Evolutionary conservation across 2,888 invertebrate genomes (phyloP).

Genomic region (Aleiodes leptofemur): DNA sequence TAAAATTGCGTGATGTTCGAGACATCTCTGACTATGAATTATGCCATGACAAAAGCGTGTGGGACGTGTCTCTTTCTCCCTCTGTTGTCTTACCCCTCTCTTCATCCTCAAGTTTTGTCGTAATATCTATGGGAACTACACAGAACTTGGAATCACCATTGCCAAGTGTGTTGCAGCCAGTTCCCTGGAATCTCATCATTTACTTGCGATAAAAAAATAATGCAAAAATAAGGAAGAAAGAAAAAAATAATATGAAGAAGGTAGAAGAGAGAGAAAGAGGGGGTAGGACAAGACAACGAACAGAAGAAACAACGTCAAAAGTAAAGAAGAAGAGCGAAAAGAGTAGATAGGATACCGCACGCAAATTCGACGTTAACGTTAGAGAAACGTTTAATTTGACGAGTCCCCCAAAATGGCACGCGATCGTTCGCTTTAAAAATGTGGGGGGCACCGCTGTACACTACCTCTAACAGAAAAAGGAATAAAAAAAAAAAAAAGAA

Average conservation of each 20-base stretch:
- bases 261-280: conserved; percentile 19
- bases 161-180: conserved; percentile 57
- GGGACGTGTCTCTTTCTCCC: conserved; percentile 51
- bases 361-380: conserved; percentile 73
- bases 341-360: conserved; percentile 60
- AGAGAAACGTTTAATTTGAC: conserved; percentile 70
- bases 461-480: conserved; percentile 11
- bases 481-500: not conserved
- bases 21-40: conserved; percentile 58
- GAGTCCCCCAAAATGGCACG: conserved; percentile 67
- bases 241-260: no score
- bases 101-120: not conserved
- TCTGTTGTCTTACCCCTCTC: conserved; percentile 17
- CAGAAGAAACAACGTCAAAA: conserved; percentile 28
- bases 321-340: conserved; percentile 36
- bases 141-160: conserved; percentile 33
- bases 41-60: conserved; percentile 60
- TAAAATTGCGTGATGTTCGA: conserved; percentile 59
- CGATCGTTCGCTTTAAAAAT: conserved; percentile 61
- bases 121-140: conserved; percentile 44
- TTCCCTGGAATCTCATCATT: conserved; percentile 58
- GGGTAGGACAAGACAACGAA: conserved; percentile 10
- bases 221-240: conserved; percentile 21
- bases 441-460: conserved; percentile 26
- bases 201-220: conserved; percentile 37